phyloP scores from a whole-genome alignment of 2,888 invertebrate genomes.

The Chloroclystis v-ata region DNA sequence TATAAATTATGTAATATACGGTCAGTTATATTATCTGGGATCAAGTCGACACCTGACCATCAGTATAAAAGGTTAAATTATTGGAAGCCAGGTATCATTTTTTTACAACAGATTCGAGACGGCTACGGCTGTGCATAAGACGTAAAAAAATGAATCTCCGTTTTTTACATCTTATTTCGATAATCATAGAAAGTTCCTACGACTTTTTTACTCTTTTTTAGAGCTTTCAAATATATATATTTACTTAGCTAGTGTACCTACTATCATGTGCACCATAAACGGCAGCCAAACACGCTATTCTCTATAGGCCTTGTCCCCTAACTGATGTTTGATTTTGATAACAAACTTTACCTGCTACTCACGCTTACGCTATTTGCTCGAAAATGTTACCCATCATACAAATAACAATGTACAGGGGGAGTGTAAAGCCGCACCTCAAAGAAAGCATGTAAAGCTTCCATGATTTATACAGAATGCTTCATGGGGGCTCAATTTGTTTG shows the following conservation, averaged over 20 bases:
- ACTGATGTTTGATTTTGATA: constrained; percentile 45
- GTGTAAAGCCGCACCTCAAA: constrained; percentile 40
- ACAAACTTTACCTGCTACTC: constrained; percentile 17
- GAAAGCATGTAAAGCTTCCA: constrained; percentile 21
- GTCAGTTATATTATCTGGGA: constrained; percentile 43
- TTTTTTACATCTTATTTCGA: too few relatives aligned
- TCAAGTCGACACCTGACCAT: constrained; percentile 61
- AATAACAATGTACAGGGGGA: constrained; percentile 35
- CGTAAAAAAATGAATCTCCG: not conserved
- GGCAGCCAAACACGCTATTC: constrained; percentile 54
- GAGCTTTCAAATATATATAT: too few relatives aligned
- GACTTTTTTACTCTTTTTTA: too few relatives aligned
- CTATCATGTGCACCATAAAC: too few relatives aligned
- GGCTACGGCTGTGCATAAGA: not conserved
- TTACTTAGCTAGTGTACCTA: too few relatives aligned
- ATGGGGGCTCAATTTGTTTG: too few relatives aligned
- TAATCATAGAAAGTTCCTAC: too few relatives aligned
- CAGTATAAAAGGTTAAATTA: constrained; percentile 38
- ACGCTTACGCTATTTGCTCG: constrained; percentile 17
- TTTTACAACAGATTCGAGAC: constrained; percentile 26
- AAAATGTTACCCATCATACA: constrained; percentile 37
- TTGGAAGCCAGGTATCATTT: constrained; percentile 60
- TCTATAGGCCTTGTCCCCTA: constrained; percentile 41
- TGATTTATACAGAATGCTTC: not conserved
- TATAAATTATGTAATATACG: constrained; percentile 39